Base-by-base conservation (phyloP, 2,113 vertebrate genomes). In the Garra rufa region DNA sequence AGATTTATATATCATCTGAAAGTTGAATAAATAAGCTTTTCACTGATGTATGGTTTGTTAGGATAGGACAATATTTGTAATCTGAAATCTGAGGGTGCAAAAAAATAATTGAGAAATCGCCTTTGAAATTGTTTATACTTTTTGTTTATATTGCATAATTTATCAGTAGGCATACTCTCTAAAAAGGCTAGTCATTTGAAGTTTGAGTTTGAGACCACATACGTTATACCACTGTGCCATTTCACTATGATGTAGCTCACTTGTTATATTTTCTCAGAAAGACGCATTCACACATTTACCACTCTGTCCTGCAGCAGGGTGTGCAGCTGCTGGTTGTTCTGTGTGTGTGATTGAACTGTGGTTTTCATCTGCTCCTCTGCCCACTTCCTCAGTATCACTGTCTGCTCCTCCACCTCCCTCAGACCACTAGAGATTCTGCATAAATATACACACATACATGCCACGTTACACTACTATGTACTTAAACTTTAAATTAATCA, bases 361-460 rank as follows among this genome's bases (percentile, higher is more conserved):
- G 9, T 85, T 24, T 86, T 85, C 82, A 96, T 17, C 80, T 92
- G 92, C 0, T 19, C 88, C 84, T 95, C 94, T 57, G 90, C 90
- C 94, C 93, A 93, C 81, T 90, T 94, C 63, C 65, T 91, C 76
- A 95, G 90, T 7, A 82, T 91, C 50, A 93, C 87, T 0, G 91
- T 34, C 90, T 95, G 92, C 61, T 93, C 92, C 38, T 87, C 93
- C 26, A 94, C 44, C 65, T 93, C 87, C 78, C 84, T 92, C 50
- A 96, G 79, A 46, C 89, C 63, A 15, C 73, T 83, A 41, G 88
- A 93, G 88, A 84, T 82, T 82, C 92, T 94, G 86, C 30, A 84
- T 77, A 85, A 26, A 26, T 63, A 79, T 28, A 65, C 69, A 15
- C 38, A 9, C 43, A 81, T 76, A 74, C 19, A 38, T 46, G 43